Evolutionary conservation across 2,888 invertebrate genomes (phyloP).

Genomic region (Nomada fucata): DNA sequence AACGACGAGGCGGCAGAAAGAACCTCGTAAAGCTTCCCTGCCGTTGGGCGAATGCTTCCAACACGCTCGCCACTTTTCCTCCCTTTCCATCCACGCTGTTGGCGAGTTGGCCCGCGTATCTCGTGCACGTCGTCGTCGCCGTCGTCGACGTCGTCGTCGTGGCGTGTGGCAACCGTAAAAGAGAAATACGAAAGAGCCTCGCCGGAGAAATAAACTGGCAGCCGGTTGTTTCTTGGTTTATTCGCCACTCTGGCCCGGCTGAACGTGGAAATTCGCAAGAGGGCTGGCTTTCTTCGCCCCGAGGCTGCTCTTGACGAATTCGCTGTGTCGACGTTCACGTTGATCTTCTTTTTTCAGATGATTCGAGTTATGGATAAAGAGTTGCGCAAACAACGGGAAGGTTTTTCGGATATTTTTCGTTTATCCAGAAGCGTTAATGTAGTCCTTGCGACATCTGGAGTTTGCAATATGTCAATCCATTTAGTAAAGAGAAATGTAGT

Average conservation of each 20-base stretch:
- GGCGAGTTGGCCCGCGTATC: conserved; percentile 39
- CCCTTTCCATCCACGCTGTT: conserved; percentile 29
- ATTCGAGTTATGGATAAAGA: no score
- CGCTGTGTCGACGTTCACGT: neutral
- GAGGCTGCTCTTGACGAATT: neutral
- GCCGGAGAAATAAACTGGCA: conserved; percentile 61
- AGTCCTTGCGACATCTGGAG: no score
- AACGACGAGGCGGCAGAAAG: conserved; percentile 62
- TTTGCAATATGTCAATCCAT: no score
- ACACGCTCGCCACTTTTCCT: conserved; percentile 38
- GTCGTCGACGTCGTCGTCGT: neutral
- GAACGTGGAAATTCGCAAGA: conserved; percentile 21
- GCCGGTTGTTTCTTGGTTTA: conserved; percentile 55
- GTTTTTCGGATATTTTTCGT: no score
- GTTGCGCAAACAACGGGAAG: no score
- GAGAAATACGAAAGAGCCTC: conserved; percentile 52
- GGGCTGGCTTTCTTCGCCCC: conserved; percentile 14
- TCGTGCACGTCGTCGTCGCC: conserved; percentile 26
- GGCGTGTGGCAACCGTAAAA: conserved; percentile 56
- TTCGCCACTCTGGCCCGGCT: conserved; percentile 16
- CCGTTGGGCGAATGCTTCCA: conserved; percentile 52
- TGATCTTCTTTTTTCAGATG: no score
- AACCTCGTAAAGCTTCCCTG: conserved; percentile 67
- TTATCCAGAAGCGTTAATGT: no score
- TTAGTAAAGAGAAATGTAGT: no score